Evolutionary conservation across 1,140 invertebrate species (phyloP), one percentile per base, ranked within the genome.

Genomic region (Trissolcus basalis): DNA sequence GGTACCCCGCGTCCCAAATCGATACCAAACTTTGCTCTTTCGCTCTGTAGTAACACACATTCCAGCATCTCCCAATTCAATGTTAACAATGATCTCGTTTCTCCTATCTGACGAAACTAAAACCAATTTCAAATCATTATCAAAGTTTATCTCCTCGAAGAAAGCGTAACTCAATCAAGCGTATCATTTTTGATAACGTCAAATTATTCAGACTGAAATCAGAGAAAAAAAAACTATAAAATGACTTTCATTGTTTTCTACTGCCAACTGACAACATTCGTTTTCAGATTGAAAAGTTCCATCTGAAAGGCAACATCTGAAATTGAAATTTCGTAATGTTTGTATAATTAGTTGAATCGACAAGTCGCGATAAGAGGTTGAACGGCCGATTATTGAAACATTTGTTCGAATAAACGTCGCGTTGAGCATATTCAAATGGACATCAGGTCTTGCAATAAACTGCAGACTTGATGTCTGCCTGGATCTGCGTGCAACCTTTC

Each of bases 1-100:
- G n/a, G n/a, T n/a, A n/a, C n/a, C n/a, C n/a, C n/a, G n/a, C n/a
- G 6, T 5, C 13, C 4, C 45, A n/a, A 35, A 54, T 63, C 60
- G 33, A 63, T 63, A 63, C 14, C 36, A 63, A 63, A 64, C 60
- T 54, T 47, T 64, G 60, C 49, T 54, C 60, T 64, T 64, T 64
- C 32, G 43, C n/a, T 54, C 61, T 6, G 19, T 14, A 14, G 0
- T 65, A 51, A 55, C 61, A 51, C 32, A 65, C 61, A 55, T 65
- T 55, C 16, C 33, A 32, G 55, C 43, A 55, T 65, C 16, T 33
- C 51, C 44, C 5, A 55, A 55, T 53, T 61, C 7, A 12, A 50
- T 12, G 13, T 44, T 13, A 7, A 13, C 12, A 13, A 13, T 12
- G n/a, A 11, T 9, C n/a, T 39, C 9, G 9, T 39, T 39, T 8